Conservation (phyloP, 2,888 invertebrate species). For the Drosophila neonasuta region DNA sequence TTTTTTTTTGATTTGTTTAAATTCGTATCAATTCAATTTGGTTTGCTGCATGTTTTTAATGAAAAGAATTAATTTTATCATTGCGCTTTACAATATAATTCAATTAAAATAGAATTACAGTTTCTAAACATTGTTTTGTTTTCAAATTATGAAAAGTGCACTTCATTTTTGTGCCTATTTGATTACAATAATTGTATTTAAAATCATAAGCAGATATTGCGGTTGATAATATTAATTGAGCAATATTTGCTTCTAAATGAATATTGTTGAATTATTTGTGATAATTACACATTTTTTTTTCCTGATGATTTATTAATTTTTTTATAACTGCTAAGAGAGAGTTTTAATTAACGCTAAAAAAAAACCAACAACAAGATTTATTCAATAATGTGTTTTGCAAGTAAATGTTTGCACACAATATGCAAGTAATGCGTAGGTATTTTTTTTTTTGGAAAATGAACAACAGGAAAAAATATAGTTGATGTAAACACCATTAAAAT, state of each 20-base stretch:
- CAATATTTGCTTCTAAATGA: neutral
- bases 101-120: neutral
- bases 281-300: neutral
- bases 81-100: neutral
- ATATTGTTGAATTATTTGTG: neutral
- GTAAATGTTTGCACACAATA: no score
- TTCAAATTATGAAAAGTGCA: neutral
- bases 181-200: neutral
- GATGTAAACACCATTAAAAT: slow-evolving; percentile 69
- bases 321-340: neutral
- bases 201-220: neutral
- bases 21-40: neutral
- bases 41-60: neutral
- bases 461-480: slow-evolving; percentile 3
- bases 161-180: neutral
- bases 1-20: neutral
- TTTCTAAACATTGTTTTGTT: neutral
- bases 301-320: neutral
- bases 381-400: neutral
- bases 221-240: neutral
- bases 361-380: neutral
- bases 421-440: no score
- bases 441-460: neutral
- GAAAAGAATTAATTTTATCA: neutral
- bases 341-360: neutral